phyloP scores from a whole-genome alignment of 2,888 invertebrate species.

The Eledone cirrhosa region DNA sequence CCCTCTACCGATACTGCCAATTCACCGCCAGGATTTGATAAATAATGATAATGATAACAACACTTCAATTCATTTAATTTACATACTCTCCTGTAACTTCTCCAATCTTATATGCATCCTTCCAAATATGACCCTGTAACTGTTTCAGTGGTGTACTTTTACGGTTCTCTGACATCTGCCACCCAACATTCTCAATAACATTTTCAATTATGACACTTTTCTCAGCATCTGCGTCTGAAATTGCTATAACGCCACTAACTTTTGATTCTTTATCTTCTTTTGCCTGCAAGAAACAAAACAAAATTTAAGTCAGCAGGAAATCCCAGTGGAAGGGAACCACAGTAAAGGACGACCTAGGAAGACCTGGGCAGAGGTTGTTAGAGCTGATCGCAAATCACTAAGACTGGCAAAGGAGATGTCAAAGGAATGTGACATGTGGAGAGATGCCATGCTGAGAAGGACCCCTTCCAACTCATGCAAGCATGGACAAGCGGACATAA shows the following conservation, averaged over 20 bases:
- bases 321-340: no score
- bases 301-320: conserved; percentile 5
- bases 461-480: no score
- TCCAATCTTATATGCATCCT: conserved; percentile 81
- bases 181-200: conserved; percentile 77
- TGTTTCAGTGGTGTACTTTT: conserved; percentile 83
- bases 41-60: no score
- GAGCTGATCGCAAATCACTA: no score
- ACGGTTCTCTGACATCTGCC: conserved; percentile 84
- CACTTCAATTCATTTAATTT: neutral
- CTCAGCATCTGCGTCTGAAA: conserved; percentile 49
- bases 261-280: conserved; percentile 68
- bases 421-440: no score
- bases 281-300: conserved; percentile 39
- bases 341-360: no score
- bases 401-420: no score
- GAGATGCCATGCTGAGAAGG: no score
- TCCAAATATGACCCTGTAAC: conserved; percentile 91
- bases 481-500: no score
- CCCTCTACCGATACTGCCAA: no score
- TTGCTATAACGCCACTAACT: conserved; percentile 70
- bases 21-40: no score
- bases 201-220: conserved; percentile 70
- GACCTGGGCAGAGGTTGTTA: no score
- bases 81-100: conserved; percentile 90